Conservation (phyloP, 2,888 invertebrate species). For the Philopedon plagiatum region DNA sequence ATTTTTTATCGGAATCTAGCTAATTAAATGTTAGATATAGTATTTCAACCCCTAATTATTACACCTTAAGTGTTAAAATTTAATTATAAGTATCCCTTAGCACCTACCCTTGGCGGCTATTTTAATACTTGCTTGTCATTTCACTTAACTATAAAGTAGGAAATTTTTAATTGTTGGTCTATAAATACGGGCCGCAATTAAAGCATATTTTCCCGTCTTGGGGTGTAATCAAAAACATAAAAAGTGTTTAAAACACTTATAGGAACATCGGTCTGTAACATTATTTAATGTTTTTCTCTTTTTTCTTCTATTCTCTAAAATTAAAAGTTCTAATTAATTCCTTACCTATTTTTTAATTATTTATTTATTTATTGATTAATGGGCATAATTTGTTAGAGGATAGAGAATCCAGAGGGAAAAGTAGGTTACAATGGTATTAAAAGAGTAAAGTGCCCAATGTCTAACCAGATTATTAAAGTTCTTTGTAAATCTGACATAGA, state of each 20-base stretch:
- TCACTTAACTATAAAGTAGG: slow-evolving; percentile 47
- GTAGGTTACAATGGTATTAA: no score
- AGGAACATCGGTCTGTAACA: neutral
- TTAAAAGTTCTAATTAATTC: no score
- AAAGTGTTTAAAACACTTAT: neutral
- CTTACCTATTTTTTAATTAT: no score
- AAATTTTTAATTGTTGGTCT: slow-evolving; percentile 31
- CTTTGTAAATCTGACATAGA: no score
- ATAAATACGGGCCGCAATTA: slow-evolving; percentile 31
- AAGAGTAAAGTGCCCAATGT: no score
- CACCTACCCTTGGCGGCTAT: slow-evolving; percentile 36
- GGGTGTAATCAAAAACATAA: slow-evolving; percentile 1
- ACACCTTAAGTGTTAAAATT: slow-evolving; percentile 47
- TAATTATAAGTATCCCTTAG: slow-evolving; percentile 46
- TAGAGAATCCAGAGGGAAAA: no score
- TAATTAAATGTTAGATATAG: slow-evolving; percentile 41
- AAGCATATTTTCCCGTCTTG: neutral
- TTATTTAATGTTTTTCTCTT: neutral
- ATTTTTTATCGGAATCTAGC: slow-evolving; percentile 32
- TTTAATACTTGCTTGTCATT: slow-evolving; percentile 45
- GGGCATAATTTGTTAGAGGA: no score
- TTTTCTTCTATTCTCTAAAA: no score
- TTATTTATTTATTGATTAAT: no score
- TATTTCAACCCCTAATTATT: slow-evolving; percentile 46
- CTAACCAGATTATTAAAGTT: no score